Evolutionary conservation across 1,140 invertebrate species (phyloP).

Genomic region (Kradibia gibbosae): DNA sequence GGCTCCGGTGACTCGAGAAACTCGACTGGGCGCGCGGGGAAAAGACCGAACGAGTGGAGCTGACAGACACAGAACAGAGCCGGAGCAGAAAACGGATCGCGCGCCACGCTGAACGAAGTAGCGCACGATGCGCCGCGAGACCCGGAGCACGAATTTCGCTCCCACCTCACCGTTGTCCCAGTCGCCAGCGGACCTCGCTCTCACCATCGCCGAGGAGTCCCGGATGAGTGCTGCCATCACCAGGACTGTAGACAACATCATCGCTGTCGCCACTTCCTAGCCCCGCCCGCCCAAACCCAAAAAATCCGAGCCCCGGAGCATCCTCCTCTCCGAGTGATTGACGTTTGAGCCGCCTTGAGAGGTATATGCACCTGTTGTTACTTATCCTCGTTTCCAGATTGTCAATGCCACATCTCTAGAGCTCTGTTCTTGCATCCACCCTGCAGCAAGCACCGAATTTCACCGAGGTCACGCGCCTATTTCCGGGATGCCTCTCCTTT

Average conservation of each 20-base stretch:
- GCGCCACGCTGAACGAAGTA: conserved; percentile 11
- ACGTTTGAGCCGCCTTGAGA: background rate
- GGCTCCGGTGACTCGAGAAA: background rate
- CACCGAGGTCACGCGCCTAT: background rate
- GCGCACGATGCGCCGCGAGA: conserved; percentile 42
- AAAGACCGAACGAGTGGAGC: no score
- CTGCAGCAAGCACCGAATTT: no score
- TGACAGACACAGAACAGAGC: no score
- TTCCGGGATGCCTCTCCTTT: background rate
- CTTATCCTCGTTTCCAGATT: background rate
- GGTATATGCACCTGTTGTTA: conserved; percentile 37
- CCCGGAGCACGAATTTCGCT: conserved; percentile 21
- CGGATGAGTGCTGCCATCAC: background rate
- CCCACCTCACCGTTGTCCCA: conserved; percentile 19
- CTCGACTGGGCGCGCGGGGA: background rate
- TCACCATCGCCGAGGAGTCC: conserved; percentile 4
- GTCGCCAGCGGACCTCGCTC: conserved; percentile 9
- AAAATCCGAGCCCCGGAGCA: background rate
- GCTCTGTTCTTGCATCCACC: no score
- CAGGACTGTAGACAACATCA: no score
- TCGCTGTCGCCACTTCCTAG: background rate
- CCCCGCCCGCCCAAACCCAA: background rate
- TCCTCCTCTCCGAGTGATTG: background rate
- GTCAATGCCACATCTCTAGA: no score
- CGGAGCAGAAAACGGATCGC: background rate